These are phyloP conservation scores for Charaxes varanes DNA, from an alignment of 1,140 invertebrate species.

Conservation along the genomic window DNA sequence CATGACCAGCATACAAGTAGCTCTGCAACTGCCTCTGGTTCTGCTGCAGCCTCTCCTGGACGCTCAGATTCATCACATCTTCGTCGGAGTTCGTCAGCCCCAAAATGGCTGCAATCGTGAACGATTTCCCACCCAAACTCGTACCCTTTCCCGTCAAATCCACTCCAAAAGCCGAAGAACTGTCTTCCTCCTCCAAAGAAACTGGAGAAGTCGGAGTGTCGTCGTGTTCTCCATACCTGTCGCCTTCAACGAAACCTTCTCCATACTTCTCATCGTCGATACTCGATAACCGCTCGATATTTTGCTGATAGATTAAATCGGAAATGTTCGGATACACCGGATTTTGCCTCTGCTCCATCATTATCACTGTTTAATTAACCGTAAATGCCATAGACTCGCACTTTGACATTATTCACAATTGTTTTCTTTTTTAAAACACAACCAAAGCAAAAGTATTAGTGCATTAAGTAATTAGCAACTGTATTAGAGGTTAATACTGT, in stretches of 20 bases:
- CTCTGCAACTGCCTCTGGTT: conserved; percentile 54
- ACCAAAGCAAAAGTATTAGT: too few species aligned
- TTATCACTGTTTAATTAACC: conserved; percentile 30
- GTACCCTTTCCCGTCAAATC: conserved; percentile 56
- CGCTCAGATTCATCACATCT: conserved; percentile 61
- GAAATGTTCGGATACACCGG: conserved; percentile 50
- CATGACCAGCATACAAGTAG: conserved; percentile 55
- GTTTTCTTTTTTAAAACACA: conserved; percentile 1
- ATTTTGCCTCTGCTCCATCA: conserved; percentile 46
- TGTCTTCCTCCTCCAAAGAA: conserved; percentile 50
- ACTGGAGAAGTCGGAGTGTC: conserved; percentile 20
- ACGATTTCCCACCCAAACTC: conserved; percentile 57
- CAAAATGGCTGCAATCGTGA: conserved; percentile 64
- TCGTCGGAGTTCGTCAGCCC: conserved; percentile 51
- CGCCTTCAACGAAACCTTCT: conserved; percentile 24
- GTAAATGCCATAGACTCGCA: conserved; percentile 25
- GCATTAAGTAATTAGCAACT: conserved; percentile 21
- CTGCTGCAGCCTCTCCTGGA: conserved; percentile 54
- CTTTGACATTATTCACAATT: conserved; percentile 19
- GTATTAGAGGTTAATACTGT: conserved; percentile 23
- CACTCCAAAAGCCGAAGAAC: conserved; percentile 53
- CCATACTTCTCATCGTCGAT: conserved; percentile 33
- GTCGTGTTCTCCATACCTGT: conserved; percentile 29
- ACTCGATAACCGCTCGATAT: conserved; percentile 31
- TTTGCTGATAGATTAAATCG: conserved; percentile 48